These are phyloP conservation scores for Platichthys flesus DNA, from an alignment of 2,113 vertebrate species.

Conservation along the genomic window DNA sequence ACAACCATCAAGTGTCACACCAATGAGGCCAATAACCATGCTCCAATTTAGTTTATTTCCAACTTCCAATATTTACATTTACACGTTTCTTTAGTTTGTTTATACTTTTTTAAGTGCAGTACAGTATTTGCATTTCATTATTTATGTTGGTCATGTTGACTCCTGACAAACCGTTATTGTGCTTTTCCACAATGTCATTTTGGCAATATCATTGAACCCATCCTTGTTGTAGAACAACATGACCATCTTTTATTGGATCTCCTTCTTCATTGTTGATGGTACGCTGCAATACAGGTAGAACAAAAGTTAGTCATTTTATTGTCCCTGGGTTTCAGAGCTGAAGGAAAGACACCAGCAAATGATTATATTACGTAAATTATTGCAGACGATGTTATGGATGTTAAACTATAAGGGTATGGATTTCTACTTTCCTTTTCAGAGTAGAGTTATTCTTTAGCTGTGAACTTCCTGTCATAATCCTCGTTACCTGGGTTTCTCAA, in stretches of 20 bases:
- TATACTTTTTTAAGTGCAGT: background rate
- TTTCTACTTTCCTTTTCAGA: no score
- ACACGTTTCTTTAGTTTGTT: background rate
- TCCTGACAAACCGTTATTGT: background rate
- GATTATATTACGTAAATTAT: background rate
- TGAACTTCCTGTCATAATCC: background rate
- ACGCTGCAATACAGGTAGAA: conserved; percentile 47
- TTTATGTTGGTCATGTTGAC: background rate
- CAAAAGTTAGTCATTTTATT: conserved; percentile 2
- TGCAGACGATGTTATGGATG: background rate
- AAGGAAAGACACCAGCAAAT: background rate
- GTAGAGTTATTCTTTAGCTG: conserved; percentile 24
- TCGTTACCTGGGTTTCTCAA: conserved; percentile 82
- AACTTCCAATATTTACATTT: background rate
- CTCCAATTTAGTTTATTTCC: no score
- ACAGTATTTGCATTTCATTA: background rate
- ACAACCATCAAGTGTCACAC: no score
- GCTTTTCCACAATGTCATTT: background rate
- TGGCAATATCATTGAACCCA: background rate
- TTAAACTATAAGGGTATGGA: background rate
- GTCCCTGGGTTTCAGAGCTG: background rate
- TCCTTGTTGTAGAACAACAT: background rate
- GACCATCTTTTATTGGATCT: background rate
- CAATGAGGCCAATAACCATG: no score
- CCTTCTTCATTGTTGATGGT: conserved; percentile 7